phyloP scores from a whole-genome alignment of 2,888 invertebrate genomes.

The Ectemnius cavifrons region DNA sequence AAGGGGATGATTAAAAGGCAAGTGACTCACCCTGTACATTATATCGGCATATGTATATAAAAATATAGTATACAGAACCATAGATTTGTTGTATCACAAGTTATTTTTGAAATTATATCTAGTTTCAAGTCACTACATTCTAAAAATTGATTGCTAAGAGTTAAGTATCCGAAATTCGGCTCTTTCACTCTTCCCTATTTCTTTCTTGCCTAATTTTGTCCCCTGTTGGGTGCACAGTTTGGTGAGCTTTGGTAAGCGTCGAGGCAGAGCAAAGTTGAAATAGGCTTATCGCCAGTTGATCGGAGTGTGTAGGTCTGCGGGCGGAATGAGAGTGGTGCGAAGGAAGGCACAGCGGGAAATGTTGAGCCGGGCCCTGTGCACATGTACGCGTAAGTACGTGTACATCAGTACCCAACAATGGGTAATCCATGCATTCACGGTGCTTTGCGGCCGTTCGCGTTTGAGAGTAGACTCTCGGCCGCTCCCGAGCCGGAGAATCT shows the following conservation, averaged over 20 bases:
- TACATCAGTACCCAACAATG: slow-evolving; percentile 62
- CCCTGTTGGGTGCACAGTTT: too few relatives aligned
- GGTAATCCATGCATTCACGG: slow-evolving; percentile 67
- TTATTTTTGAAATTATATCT: too few relatives aligned
- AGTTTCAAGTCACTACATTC: too few relatives aligned
- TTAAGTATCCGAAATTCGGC: too few relatives aligned
- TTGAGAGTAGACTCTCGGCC: slow-evolving; percentile 62
- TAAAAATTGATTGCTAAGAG: too few relatives aligned
- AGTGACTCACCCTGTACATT: too few relatives aligned
- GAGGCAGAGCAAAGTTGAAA: slow-evolving; percentile 29
- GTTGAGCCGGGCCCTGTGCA: slow-evolving; percentile 13
- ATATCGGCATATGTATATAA: too few relatives aligned
- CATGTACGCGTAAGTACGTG: slow-evolving; percentile 23
- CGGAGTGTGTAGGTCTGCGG: slow-evolving; percentile 11
- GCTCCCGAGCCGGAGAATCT: slow-evolving; percentile 37
- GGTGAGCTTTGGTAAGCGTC: not conserved
- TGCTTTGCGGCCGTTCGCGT: slow-evolving; percentile 55
- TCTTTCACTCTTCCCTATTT: too few relatives aligned
- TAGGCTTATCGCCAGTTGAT: slow-evolving; percentile 28
- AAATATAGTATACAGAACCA: too few relatives aligned
- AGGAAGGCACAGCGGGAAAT: slow-evolving; percentile 19
- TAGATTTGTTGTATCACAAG: too few relatives aligned
- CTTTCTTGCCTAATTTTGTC: too few relatives aligned
- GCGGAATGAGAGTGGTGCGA: not conserved
- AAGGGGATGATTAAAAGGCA: too few relatives aligned